Percentiles rank a stretch among this genome's conserved stretches.
These are phyloP conservation scores for Macrotis lagotis DNA, from an alignment of 2,113 vertebrate genomes.

Conservation along the genomic window DNA sequence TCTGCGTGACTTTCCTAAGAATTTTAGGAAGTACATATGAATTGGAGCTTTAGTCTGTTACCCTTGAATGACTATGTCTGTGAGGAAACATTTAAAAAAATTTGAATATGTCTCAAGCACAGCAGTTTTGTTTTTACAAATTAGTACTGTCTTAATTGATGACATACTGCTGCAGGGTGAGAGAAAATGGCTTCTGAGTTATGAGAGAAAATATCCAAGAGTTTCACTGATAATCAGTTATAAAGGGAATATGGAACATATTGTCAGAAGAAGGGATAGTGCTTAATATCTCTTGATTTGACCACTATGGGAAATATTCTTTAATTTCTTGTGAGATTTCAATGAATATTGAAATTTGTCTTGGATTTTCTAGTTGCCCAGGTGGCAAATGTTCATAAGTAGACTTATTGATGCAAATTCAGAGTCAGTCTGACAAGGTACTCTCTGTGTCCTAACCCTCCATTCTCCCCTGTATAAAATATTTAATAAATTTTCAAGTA, in stretches of 20 bases:
- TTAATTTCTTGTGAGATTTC: slow-evolving; percentile 7
- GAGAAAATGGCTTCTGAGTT: background rate
- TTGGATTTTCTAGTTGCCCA: slow-evolving; percentile 37
- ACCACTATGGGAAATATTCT: slow-evolving; percentile 16
- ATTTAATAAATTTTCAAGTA: too few relatives aligned
- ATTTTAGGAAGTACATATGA: background rate
- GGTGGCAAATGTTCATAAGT: background rate
- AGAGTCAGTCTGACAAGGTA: background rate
- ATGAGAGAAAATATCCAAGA: background rate
- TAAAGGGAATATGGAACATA: too few relatives aligned
- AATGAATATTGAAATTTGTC: slow-evolving; percentile 33
- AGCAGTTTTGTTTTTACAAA: background rate
- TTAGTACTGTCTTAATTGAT: background rate
- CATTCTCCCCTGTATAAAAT: too few relatives aligned
- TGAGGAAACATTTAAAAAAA: background rate
- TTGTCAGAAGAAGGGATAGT: too few relatives aligned
- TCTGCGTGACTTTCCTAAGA: background rate
- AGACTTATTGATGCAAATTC: background rate
- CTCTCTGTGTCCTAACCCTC: too few relatives aligned
- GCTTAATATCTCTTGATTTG: slow-evolving; percentile 12
- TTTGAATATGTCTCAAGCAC: background rate
- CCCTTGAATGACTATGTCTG: background rate
- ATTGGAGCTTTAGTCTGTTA: background rate
- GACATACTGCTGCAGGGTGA: background rate
- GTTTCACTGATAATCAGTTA: too few relatives aligned